A percentile compares a stretch with the other conserved stretches of the same genome.
Evolutionary conservation across 1,140 invertebrate species (phyloP).

Genomic region (Physella acuta): DNA sequence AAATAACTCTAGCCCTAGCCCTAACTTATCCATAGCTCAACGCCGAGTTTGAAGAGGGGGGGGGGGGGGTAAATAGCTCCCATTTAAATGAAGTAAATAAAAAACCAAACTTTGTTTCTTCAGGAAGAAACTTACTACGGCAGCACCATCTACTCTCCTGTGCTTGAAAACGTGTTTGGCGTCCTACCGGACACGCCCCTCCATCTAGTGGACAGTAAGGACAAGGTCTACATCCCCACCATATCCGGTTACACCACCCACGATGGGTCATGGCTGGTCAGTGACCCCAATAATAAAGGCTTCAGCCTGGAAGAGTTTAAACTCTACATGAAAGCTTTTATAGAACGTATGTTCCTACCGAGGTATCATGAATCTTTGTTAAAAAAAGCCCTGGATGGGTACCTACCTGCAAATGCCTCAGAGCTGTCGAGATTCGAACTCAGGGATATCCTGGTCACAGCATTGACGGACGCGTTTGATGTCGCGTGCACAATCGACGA

Average conservation of each 20-base stretch:
- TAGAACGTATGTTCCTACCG: not conserved
- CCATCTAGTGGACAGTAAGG: not conserved
- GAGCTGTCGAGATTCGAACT: not conserved
- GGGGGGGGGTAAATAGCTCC: not conserved
- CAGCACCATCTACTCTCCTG: not conserved
- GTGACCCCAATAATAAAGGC: not conserved
- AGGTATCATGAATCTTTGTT: not conserved
- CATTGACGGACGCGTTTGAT: not conserved
- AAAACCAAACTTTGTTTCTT: not conserved
- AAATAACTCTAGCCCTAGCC: too few species aligned
- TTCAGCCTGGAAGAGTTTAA: not conserved
- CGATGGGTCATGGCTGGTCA: not conserved
- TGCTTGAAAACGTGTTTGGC: not conserved
- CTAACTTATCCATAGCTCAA: too few species aligned
- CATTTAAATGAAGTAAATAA: too few species aligned
- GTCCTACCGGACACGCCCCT: slow-evolving; percentile 3
- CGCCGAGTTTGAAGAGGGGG: not conserved
- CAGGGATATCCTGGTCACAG: not conserved
- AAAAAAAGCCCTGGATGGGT: not conserved
- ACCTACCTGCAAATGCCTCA: not conserved
- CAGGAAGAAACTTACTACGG: not conserved
- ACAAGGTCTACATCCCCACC: not conserved
- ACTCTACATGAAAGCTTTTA: not conserved
- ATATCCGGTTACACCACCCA: slow-evolving; percentile 7
- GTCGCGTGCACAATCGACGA: not conserved